Evolutionary conservation across 2,797 vertebrate species (phyloP), one percentile per base, ranked within the genome.

Genomic region (Megaceryle alcyon): DNA sequence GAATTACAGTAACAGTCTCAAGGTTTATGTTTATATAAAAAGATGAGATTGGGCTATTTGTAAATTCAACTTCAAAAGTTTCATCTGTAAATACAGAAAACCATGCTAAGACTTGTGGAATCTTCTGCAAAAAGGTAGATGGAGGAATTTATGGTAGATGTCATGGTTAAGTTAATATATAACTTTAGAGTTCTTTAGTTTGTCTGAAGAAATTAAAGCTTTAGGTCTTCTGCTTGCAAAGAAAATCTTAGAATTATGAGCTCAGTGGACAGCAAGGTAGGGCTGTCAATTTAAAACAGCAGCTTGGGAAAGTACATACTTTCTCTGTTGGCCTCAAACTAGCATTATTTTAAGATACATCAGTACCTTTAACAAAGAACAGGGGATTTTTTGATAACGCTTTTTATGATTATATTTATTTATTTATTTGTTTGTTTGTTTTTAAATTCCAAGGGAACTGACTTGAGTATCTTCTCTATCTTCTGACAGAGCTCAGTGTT

Each of bases 401-500:
- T 25, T 28, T 39, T 39, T 33, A 33, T 33, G 33, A 33, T 33
- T 33, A 33, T 33, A 33, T 7, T 33, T 33, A 33, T 33, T 33
- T 33, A 33, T 33, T 33, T 33, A 33, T 33, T 33, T 33, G 33
- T 33, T 33, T 33, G 33, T 33, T 33, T 33, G 33, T 73, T 57
- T 79, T 57, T 65, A 35, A 70, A 66, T 48, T 70, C 63, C 85
- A 93, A 33, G 94, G 49, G 5, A 64, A 76, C 33, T 82, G 57
- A 68, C 48, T 33, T 83, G 60, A 64, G 39, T 39, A 39, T 41
- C 41, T 41, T 41, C 41, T 41, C 41, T 15, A 41, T 41, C 31
- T 94, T 93, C 86, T 97, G 49, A 35, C n/a, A 25, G 35, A 82
- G 23, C 31, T 87, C 53, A 94, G 71, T 51, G 21, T 88, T 69